Evolutionary conservation across 2,797 vertebrate species (phyloP).

Genomic region (Hyperoplus lanceolatus): DNA sequence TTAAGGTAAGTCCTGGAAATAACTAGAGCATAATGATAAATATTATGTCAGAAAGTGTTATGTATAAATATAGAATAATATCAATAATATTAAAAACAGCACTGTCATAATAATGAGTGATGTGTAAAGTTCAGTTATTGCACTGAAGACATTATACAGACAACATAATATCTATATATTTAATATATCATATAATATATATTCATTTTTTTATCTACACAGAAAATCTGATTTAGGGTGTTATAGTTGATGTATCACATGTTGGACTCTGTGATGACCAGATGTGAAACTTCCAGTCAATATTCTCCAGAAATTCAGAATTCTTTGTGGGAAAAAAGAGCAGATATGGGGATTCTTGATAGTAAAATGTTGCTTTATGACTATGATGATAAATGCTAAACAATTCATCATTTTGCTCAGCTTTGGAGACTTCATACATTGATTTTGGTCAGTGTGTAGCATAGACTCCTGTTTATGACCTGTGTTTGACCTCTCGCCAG

Average conservation of each 20-base stretch:
- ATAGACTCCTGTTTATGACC: background rate
- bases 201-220: too few relatives aligned
- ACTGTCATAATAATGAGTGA: too few relatives aligned
- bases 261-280: background rate
- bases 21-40: too few relatives aligned
- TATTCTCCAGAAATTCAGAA: background rate
- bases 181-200: too few relatives aligned
- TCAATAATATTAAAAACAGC: too few relatives aligned
- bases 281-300: background rate
- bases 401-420: background rate
- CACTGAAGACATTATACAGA: too few relatives aligned
- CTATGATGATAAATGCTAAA: background rate
- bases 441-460: background rate
- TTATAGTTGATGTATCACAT: background rate
- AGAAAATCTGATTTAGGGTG: background rate
- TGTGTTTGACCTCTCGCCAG: conserved; percentile 6
- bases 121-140: too few relatives aligned
- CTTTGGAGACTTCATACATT: background rate
- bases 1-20: too few relatives aligned
- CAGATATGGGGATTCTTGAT: background rate
- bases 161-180: too few relatives aligned
- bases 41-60: too few relatives aligned
- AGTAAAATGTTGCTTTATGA: background rate
- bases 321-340: background rate
- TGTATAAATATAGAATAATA: too few relatives aligned